Percentiles rank a stretch among this genome's conserved stretches.
Evolutionary conservation across 2,888 invertebrate genomes (phyloP).

Genomic region (Cheilosia vulpina): DNA sequence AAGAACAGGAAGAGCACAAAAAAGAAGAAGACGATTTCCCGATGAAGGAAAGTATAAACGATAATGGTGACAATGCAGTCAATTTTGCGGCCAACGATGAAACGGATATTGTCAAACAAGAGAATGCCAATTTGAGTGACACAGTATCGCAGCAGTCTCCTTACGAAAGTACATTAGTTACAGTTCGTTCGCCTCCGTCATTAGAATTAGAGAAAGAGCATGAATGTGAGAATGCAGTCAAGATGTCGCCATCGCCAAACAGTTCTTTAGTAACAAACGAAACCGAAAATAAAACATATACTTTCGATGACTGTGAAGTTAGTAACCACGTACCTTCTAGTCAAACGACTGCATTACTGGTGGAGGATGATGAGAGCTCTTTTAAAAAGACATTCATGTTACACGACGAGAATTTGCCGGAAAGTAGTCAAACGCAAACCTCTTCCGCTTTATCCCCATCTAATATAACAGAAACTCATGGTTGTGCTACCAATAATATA

Average conservation of each 20-base stretch:
- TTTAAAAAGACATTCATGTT: constrained; percentile 31
- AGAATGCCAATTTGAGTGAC: constrained; percentile 1
- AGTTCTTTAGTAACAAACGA: constrained; percentile 6
- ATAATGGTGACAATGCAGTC: background rate
- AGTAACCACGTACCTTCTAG: constrained; percentile 46
- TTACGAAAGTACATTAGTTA: background rate
- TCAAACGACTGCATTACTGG: constrained; percentile 35
- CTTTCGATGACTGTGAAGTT: constrained; percentile 39
- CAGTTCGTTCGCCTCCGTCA: constrained; percentile 2
- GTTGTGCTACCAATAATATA: constrained; percentile 61
- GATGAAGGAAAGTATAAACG: constrained; percentile 1
- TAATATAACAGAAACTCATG: constrained; percentile 55
- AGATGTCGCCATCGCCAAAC: constrained; percentile 14
- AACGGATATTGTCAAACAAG: background rate
- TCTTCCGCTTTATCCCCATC: constrained; percentile 39
- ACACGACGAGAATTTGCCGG: constrained; percentile 18
- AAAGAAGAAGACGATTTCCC: constrained; percentile 7
- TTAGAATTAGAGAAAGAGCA: constrained; percentile 22
- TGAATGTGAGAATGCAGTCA: constrained; percentile 14
- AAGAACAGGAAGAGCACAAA: constrained; percentile 7
- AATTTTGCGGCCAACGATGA: background rate
- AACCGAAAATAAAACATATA: constrained; percentile 10
- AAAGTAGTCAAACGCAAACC: constrained; percentile 35
- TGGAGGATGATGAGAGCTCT: constrained; percentile 14
- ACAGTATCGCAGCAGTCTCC: background rate